A percentile compares a stretch with the other conserved stretches of the same genome.
These are phyloP conservation scores for Tryphoninae sp. DNA, from an alignment of 2,888 invertebrate genomes.

Conservation along the genomic window DNA sequence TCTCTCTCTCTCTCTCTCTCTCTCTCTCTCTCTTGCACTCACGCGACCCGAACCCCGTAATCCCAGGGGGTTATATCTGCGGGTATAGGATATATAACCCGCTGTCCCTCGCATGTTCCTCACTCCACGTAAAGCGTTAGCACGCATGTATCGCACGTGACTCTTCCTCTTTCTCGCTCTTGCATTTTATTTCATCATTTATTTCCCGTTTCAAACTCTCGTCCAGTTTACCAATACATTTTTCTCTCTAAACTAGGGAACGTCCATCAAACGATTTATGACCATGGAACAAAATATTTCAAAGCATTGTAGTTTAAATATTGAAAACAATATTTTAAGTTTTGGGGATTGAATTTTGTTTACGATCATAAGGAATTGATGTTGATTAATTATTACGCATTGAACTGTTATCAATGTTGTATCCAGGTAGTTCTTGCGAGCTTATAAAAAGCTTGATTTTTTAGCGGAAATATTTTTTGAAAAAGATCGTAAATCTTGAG, in stretches of 20 bases:
- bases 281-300: no score
- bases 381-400: neutral
- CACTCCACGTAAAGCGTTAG: conserved; percentile 18
- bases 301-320: no score
- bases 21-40: conserved; percentile 69
- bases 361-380: neutral
- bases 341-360: neutral
- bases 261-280: neutral
- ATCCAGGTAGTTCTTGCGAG: neutral
- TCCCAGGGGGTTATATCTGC: conserved; percentile 75
- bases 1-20: conserved; percentile 64
- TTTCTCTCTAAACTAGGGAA: neutral
- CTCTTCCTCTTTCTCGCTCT: conserved; percentile 22
- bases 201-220: conserved; percentile 35
- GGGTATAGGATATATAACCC: conserved; percentile 46
- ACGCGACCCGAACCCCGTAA: conserved; percentile 65
- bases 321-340: neutral
- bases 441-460: neutral
- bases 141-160: neutral
- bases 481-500: neutral
- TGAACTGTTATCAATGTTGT: neutral
- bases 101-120: conserved; percentile 36
- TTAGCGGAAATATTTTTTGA: neutral
- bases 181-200: conserved; percentile 42
- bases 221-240: conserved; percentile 25